Evolutionary conservation across 2,888 invertebrate genomes (phyloP).

Genomic region (Cerceris rybyensis): DNA sequence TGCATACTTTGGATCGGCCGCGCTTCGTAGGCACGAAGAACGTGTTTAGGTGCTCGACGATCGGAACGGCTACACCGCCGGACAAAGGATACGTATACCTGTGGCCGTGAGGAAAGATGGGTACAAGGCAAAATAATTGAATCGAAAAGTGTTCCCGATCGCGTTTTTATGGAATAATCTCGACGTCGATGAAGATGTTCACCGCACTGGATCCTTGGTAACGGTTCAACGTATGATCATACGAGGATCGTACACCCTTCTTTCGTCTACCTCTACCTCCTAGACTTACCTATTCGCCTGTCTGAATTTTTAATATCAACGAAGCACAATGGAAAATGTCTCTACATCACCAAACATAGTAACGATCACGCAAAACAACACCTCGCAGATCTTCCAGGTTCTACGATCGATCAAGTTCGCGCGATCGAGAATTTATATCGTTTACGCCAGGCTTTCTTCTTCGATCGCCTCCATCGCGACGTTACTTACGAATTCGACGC

Average conservation of each 20-base stretch:
- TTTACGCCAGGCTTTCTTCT: slow-evolving; percentile 49
- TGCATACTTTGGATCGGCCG: slow-evolving; percentile 61
- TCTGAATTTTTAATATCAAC: too few species aligned
- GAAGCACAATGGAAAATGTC: too few species aligned
- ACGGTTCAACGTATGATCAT: not conserved
- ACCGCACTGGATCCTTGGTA: not conserved
- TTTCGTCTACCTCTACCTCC: too few species aligned
- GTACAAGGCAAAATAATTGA: slow-evolving; percentile 64
- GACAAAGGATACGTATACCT: slow-evolving; percentile 65
- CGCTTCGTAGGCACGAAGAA: slow-evolving; percentile 64
- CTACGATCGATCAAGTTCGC: slow-evolving; percentile 11
- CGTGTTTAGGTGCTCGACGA: slow-evolving; percentile 69
- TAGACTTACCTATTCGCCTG: too few species aligned
- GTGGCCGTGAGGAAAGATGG: slow-evolving; percentile 48
- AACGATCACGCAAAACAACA: not conserved
- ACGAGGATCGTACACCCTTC: too few species aligned
- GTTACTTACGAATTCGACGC: slow-evolving; percentile 66
- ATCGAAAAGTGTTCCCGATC: slow-evolving; percentile 56
- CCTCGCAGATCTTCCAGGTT: not conserved
- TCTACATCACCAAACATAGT: too few species aligned
- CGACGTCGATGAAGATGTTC: slow-evolving; percentile 44
- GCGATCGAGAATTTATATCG: slow-evolving; percentile 40
- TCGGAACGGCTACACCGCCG: slow-evolving; percentile 62
- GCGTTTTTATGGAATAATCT: slow-evolving; percentile 46
- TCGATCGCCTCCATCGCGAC: slow-evolving; percentile 55